A percentile compares a stretch with the other conserved stretches of the same genome.
Evolutionary conservation across 2,888 invertebrate species (phyloP).

Genomic region (Oligia fasciuncula): DNA sequence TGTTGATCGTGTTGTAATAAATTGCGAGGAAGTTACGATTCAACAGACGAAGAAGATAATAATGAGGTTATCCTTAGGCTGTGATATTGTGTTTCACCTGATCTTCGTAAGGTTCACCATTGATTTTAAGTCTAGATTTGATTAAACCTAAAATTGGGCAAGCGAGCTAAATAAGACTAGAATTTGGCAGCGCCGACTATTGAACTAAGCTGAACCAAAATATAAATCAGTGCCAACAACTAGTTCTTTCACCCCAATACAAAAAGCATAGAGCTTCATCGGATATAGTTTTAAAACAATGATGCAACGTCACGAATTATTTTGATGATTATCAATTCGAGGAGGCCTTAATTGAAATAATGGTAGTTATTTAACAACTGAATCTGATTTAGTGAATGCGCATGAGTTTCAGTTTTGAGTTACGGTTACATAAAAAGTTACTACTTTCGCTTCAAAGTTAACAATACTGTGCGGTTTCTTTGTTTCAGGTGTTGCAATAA

Average conservation of each 20-base stretch:
- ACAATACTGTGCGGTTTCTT: conserved; percentile 36
- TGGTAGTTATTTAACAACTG: conserved; percentile 71
- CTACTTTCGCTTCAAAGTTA: conserved; percentile 65
- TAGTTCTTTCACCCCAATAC: conserved; percentile 54
- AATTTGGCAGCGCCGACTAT: conserved; percentile 22
- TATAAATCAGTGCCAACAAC: conserved; percentile 57
- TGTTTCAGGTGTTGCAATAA: conserved; percentile 28
- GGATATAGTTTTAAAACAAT: conserved; percentile 54
- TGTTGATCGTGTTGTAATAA: neutral
- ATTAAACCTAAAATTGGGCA: conserved; percentile 4
- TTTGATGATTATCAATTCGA: conserved; percentile 67
- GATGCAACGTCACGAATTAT: conserved; percentile 61
- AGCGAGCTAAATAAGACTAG: neutral
- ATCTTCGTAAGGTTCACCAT: neutral
- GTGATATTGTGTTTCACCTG: neutral
- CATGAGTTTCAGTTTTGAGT: conserved; percentile 68
- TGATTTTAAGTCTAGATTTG: neutral
- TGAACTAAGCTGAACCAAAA: conserved; percentile 30
- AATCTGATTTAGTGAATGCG: conserved; percentile 64
- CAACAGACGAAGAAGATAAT: neutral
- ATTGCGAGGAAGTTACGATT: neutral
- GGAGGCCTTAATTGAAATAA: conserved; percentile 72
- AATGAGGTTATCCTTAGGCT: neutral
- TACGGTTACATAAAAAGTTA: conserved; percentile 66
- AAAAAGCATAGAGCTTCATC: conserved; percentile 30